Evolutionary conservation across 2,888 invertebrate genomes (phyloP).

Genomic region (Ophion obscuratus): DNA sequence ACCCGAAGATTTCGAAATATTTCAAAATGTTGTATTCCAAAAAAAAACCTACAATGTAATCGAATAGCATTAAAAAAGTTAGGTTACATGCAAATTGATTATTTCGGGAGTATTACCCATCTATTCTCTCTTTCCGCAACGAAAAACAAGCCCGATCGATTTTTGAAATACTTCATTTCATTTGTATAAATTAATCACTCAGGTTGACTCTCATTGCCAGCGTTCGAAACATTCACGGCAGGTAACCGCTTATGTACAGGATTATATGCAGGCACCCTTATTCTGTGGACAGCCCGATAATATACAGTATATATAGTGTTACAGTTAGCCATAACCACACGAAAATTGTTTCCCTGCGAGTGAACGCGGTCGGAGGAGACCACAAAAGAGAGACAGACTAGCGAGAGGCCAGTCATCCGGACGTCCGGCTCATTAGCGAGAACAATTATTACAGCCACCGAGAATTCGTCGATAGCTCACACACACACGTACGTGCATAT

Average conservation of each 20-base stretch:
- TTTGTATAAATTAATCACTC: conserved; percentile 22
- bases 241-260: conserved; percentile 22
- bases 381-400: neutral
- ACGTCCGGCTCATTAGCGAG: conserved; percentile 65
- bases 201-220: conserved; percentile 22
- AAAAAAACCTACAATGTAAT: too few species aligned
- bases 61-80: too few species aligned
- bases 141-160: neutral
- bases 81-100: too few species aligned
- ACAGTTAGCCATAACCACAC: conserved; percentile 55
- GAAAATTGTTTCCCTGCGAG: conserved; percentile 70
- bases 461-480: conserved; percentile 49
- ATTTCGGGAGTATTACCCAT: too few species aligned
- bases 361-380: conserved; percentile 57
- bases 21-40: too few species aligned
- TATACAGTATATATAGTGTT: conserved; percentile 49
- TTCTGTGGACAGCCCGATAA: conserved; percentile 35
- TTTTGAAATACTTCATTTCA: conserved; percentile 3
- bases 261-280: conserved; percentile 28
- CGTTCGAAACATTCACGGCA: conserved; percentile 31
- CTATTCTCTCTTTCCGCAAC: too few species aligned
- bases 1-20: too few species aligned
- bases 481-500: neutral
- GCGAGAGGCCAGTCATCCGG: conserved; percentile 27
- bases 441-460: conserved; percentile 69